These are phyloP conservation scores for Danio choprae DNA, from an alignment of 2,797 vertebrate genomes.

Conservation along the genomic window DNA sequence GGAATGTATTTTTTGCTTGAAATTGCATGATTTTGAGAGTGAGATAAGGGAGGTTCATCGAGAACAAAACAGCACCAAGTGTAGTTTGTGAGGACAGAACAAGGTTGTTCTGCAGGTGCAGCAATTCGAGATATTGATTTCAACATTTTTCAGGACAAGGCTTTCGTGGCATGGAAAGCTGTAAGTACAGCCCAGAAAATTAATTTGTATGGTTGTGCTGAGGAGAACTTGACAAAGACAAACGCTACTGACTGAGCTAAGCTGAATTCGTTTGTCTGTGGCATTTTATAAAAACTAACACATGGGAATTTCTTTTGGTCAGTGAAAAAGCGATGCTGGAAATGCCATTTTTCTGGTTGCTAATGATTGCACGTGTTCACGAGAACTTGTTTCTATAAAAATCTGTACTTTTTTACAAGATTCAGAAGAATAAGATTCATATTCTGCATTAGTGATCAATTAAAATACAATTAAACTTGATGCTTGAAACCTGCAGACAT, in stretches of 20 bases:
- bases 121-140: constrained; percentile 48
- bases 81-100: constrained; percentile 24
- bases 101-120: constrained; percentile 49
- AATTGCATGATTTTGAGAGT: constrained; percentile 15
- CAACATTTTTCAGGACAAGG: constrained; percentile 47
- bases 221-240: constrained; percentile 41
- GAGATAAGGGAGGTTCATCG: constrained; percentile 5
- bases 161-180: constrained; percentile 37
- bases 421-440: background rate
- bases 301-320: constrained; percentile 27
- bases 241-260: constrained; percentile 41
- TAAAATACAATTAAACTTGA: background rate
- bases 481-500: background rate
- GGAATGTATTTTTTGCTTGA: background rate
- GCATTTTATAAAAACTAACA: constrained; percentile 30
- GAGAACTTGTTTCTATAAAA: background rate
- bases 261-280: constrained; percentile 38
- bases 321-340: constrained; percentile 7
- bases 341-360: constrained; percentile 32
- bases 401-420: background rate
- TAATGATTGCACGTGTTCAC: background rate
- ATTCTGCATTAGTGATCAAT: background rate
- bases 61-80: constrained; percentile 5
- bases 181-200: constrained; percentile 42
- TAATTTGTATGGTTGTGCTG: constrained; percentile 33